Base-by-base conservation (phyloP, 2,888 invertebrate species). In the Smittia sp. region DNA sequence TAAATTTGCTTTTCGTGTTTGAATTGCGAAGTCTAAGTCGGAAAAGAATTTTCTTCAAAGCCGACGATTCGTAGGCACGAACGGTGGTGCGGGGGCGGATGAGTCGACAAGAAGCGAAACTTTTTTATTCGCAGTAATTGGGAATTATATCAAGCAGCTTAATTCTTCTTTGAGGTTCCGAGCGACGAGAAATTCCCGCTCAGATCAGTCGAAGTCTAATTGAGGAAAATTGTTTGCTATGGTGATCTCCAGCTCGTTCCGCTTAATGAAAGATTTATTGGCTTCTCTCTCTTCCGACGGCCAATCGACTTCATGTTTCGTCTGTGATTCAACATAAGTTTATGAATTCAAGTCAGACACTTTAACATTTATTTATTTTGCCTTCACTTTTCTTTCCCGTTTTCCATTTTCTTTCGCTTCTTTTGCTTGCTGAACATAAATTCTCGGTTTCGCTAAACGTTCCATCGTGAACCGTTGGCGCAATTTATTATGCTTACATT, bases 401-500 rank as follows among this genome's bases (percentile, higher is more conserved):
- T 46, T 58, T n/a, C n/a, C 58, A 22, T 22, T 58, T 58, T 58
- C 22, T 4, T 6, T 18, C 22, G 7, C 58, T 22, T 58, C 22
- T 18, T 58, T 22, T 58, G 18, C 22, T 58, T 22, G 58, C 7
- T 6, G 13, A 58, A 22, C 58, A 58, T 58, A 58, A 58, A 58
- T 58, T 58, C n/a, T 58, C 22, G 58, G 58, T 58, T 58, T 58
- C 22, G 18, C 58, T 58, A 58, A 46, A 15, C 46, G 46, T 15
- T 46, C 15, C 46, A 46, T 46, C 46, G 20, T 58, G n/a, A 58
- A 58, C 58, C 58, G 58, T 58, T 58, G 58, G 18, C 22, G 58
- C 20, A 58, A 58, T 58, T 58, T 58, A 58, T 58, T 58, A 58
- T 58, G 58, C 58, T 58, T n/a, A 22, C 58, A 58, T 58, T 58